These are phyloP conservation scores for Corythoichthys haematopterus DNA, from an alignment of 2,113 vertebrate species.

Conservation along the genomic window DNA sequence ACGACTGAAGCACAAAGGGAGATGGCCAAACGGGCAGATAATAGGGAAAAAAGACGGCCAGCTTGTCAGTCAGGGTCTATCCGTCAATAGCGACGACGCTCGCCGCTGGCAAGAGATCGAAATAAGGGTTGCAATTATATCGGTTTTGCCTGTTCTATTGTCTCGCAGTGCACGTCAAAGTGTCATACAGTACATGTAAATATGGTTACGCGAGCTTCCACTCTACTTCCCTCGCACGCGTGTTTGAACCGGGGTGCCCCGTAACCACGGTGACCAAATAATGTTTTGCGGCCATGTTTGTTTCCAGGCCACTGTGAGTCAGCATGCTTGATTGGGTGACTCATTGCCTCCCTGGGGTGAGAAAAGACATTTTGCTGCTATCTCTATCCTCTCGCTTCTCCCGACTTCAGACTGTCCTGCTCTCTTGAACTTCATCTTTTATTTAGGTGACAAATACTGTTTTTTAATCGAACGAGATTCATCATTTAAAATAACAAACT, in stretches of 20 bases:
- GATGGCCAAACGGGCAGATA: conserved; percentile 30
- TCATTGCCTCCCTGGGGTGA: conserved; percentile 50
- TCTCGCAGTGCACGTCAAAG: not conserved
- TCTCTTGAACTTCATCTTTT: not conserved
- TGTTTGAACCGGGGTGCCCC: conserved; percentile 12
- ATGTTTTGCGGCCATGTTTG: conserved; percentile 28
- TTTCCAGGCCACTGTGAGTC: conserved; percentile 53
- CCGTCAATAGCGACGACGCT: conserved; percentile 45
- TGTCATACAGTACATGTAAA: conserved; percentile 33
- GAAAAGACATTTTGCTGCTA: conserved; percentile 49
- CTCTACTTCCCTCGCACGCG: conserved; percentile 21
- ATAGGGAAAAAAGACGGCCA: conserved; percentile 17
- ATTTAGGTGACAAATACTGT: too few relatives aligned
- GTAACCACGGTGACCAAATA: conserved; percentile 53
- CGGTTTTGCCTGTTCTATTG: conserved; percentile 31
- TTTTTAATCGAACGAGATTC: too few relatives aligned
- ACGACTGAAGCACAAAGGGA: conserved; percentile 35
- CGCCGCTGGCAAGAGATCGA: conserved; percentile 37
- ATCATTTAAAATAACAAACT: not conserved
- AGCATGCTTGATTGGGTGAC: conserved; percentile 49
- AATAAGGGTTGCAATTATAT: conserved; percentile 57
- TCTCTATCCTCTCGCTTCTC: conserved; percentile 23
- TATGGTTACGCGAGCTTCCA: conserved; percentile 35
- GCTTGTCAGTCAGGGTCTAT: conserved; percentile 51
- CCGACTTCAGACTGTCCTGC: not conserved